Base-by-base conservation (phyloP, 2,888 invertebrate genomes). In the Drosophila tanythrix region DNA sequence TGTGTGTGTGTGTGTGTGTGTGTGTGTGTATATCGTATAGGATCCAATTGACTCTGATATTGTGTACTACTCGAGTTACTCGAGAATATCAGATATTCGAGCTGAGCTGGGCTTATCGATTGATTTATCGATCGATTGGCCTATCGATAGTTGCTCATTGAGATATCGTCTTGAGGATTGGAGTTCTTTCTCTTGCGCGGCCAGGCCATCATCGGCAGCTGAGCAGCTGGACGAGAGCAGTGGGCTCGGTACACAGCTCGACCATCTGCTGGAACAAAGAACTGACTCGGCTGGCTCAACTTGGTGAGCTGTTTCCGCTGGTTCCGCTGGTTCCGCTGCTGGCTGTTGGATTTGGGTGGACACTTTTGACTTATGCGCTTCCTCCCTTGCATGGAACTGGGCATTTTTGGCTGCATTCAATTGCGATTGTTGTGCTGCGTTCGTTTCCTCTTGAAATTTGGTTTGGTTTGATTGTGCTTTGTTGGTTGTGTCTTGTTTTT, bases 181-280 rank as follows among this genome's bases (percentile, higher is more conserved):
- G 50, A 71, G 73, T 81, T 89, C 91, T 90, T 92, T 92, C 91
- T 92, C 66, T 91, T 92, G 83, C 91, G 89, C 77, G 91, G 82
- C 88, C 87, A 86, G 80, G 82, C 91, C 91, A 91, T 92, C 73
- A 87, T 87, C 72, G 72, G 79, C 72, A 66, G 69, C 78, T 69
- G 66, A 60, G 59, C 61, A 60, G 64, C 66, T 76, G 73, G 58
- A 56, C 53, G 36, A 36, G 35, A 52, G 51, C 53, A 58, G 38
- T 61, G 35, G 57, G 70, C 67, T 57, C 61, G 53, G 51, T 25
- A 59, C 55, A 36, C 63, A 64, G 53, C 52, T 69, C 66, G 69
- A 51, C 50, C 75, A 74, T 74, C 70, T 52, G 67, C 48, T 36
- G 59, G 67, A 21, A 33, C 51, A 46, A 13, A 13, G 29, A 62